Percentiles rank a stretch among this genome's conserved stretches.
phyloP scores from a whole-genome alignment of 2,888 invertebrate genomes.

The Xestia rhomboidea region DNA sequence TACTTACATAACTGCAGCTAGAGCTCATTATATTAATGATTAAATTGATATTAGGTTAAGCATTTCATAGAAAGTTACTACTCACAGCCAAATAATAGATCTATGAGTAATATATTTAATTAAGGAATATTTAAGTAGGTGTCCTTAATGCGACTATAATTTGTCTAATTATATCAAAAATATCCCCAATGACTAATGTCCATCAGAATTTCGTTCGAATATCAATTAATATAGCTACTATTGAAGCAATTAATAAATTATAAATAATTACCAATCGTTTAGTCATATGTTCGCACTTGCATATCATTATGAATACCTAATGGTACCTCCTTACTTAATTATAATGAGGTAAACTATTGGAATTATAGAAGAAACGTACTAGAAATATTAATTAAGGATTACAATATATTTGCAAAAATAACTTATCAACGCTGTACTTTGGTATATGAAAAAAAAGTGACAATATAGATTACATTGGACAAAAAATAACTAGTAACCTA shows the following conservation, averaged over 20 bases:
- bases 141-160: slow-evolving; percentile 12
- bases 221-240: slow-evolving; percentile 9
- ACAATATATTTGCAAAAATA: neutral
- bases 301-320: slow-evolving; percentile 11
- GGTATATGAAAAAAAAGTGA: neutral
- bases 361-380: neutral
- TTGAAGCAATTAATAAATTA: slow-evolving; percentile 37
- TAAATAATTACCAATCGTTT: slow-evolving; percentile 15
- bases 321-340: slow-evolving; percentile 28
- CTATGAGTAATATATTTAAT: slow-evolving; percentile 7
- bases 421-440: neutral
- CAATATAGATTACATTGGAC: neutral
- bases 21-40: neutral
- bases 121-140: slow-evolving; percentile 1
- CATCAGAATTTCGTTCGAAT: slow-evolving; percentile 10
- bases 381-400: neutral
- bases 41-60: neutral
- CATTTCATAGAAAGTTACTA: slow-evolving; percentile 14
- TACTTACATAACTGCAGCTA: neutral
- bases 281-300: neutral
- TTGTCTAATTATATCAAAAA: slow-evolving; percentile 24
- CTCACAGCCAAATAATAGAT: neutral
- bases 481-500: neutral
- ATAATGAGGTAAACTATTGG: slow-evolving; percentile 7
- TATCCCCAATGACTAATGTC: slow-evolving; percentile 22